Percentiles rank a stretch among this genome's conserved stretches.
phyloP scores from a whole-genome alignment of 2,113 vertebrate genomes.

The Falco punctatus region DNA sequence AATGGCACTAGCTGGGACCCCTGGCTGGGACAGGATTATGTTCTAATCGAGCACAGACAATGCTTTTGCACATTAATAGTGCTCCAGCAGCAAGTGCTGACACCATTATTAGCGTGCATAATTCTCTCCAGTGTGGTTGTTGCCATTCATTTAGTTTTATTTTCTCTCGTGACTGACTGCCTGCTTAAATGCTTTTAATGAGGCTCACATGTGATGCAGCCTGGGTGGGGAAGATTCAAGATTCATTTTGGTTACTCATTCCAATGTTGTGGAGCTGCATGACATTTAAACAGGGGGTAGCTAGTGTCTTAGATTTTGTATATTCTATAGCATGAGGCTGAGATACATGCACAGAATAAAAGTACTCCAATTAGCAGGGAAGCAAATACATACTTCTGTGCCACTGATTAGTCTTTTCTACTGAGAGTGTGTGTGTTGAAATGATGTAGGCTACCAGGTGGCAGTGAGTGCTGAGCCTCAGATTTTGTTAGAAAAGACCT shows the following conservation, averaged over 20 bases:
- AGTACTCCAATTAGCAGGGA: not conserved
- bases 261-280: fast-evolving
- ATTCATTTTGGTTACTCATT: not conserved
- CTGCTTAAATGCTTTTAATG: not conserved
- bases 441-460: not conserved
- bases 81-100: slow-evolving; percentile 10
- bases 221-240: not conserved
- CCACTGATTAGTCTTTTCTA: not conserved
- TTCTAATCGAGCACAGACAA: not conserved
- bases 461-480: not conserved
- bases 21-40: not conserved
- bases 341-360: not conserved
- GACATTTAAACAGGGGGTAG: not conserved
- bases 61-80: not conserved
- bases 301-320: not conserved
- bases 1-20: not conserved
- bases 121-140: not conserved
- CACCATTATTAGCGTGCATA: not conserved
- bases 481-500: not conserved
- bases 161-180: not conserved
- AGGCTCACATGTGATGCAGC: not conserved
- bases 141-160: not conserved
- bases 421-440: fast-evolving
- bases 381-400: not conserved
- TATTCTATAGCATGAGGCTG: not conserved